Conservation (phyloP, 2,888 invertebrate species). For the Pyrgus malvae region DNA sequence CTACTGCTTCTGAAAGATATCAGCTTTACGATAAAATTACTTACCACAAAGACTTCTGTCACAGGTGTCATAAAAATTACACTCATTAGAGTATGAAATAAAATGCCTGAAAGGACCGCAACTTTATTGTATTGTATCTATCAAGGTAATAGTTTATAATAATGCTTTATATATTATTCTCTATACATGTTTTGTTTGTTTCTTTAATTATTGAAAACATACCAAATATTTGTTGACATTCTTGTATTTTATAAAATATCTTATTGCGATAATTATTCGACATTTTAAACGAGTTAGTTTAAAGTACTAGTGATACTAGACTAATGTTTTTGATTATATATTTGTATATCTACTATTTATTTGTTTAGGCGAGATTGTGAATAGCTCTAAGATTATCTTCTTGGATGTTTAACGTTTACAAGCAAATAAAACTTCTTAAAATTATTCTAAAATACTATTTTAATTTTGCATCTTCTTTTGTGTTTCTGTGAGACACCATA, state of each 20-base stretch:
- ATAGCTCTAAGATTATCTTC: constrained; percentile 67
- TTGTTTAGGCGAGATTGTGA: constrained; percentile 67
- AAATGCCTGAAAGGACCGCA: too few relatives aligned
- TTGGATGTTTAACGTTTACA: constrained; percentile 75
- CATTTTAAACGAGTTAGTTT: constrained; percentile 51
- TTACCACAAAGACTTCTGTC: too few relatives aligned
- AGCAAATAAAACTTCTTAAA: constrained; percentile 69
- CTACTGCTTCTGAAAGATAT: too few relatives aligned
- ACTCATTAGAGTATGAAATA: too few relatives aligned
- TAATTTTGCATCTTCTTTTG: constrained; percentile 32
- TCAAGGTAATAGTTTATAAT: too few relatives aligned
- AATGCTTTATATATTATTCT: background rate
- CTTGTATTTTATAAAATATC: constrained; percentile 36
- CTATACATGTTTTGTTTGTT: background rate
- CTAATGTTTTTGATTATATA: constrained; percentile 67
- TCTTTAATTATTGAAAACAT: constrained; percentile 11
- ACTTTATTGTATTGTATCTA: too few relatives aligned
- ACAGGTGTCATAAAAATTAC: too few relatives aligned
- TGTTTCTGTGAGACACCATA: too few relatives aligned
- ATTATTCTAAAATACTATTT: constrained; percentile 43
- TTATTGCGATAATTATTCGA: constrained; percentile 43
- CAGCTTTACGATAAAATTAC: too few relatives aligned
- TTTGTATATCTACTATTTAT: constrained; percentile 70
- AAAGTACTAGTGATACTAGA: constrained; percentile 77
- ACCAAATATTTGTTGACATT: constrained; percentile 48